phyloP scores from a whole-genome alignment of 2,888 invertebrate genomes.

The Sphaerophoria taeniata region DNA sequence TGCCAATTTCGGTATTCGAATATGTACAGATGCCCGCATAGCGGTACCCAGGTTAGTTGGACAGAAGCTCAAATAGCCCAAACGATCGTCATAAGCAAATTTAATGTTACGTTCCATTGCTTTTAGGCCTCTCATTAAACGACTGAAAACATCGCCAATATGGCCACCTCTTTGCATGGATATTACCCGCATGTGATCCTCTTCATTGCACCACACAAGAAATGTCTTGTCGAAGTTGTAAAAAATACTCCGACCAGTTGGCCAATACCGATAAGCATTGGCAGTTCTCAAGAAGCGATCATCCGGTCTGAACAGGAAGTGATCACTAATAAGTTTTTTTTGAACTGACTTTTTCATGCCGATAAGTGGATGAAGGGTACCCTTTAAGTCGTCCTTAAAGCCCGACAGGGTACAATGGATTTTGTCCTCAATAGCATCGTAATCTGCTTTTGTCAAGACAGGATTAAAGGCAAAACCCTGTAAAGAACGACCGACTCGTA shows the following conservation, averaged over 20 bases:
- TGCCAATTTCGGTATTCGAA: conserved; percentile 97
- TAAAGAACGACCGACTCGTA: conserved; percentile 97
- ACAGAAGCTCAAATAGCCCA: conserved; percentile 99
- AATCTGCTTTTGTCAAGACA: conserved; percentile 96
- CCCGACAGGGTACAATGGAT: conserved; percentile 91
- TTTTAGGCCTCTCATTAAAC: conserved; percentile 94
- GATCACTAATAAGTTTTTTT: conserved; percentile 97
- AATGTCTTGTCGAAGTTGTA: conserved; percentile 98
- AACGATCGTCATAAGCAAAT: conserved; percentile 96
- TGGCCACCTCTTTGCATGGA: conserved; percentile 99
- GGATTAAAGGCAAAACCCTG: conserved; percentile 99
- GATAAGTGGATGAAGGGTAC: conserved; percentile 96
- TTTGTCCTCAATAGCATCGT: conserved; percentile 98
- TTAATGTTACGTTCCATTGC: conserved; percentile 96
- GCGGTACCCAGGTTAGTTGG: conserved; percentile 99
- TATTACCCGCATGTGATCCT: conserved; percentile 98
- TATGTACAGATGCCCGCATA: conserved; percentile 98
- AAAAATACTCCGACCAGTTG: conserved; percentile 97
- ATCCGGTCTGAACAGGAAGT: conserved; percentile 98
- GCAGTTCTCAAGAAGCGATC: conserved; percentile 91
- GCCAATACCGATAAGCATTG: conserved; percentile 98
- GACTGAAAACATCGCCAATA: conserved; percentile 93
- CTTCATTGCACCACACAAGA: conserved; percentile 99
- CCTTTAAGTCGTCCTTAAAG: conserved; percentile 94
- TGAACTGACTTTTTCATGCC: conserved; percentile 98